Conservation (phyloP, 2,888 invertebrate genomes). For the Linyphia triangularis region DNA sequence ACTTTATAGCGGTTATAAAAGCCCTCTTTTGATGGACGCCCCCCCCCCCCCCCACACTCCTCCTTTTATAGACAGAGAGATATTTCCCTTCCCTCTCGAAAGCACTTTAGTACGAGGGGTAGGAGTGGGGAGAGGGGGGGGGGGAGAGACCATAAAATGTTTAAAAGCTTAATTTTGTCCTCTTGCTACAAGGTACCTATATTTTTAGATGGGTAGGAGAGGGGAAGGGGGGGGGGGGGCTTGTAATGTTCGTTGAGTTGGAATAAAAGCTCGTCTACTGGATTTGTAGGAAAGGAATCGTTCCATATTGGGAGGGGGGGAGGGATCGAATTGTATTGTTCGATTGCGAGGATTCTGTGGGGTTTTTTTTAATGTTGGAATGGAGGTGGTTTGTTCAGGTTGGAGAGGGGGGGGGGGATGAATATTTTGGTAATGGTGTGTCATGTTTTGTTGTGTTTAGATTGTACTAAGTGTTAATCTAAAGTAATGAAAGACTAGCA, state of each 20-base stretch:
- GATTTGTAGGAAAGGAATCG: constrained; percentile 56
- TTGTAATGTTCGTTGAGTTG: constrained; percentile 60
- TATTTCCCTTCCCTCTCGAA: constrained; percentile 24
- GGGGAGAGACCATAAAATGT: constrained; percentile 53
- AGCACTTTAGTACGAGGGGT: not conserved
- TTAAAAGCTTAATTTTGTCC: constrained; percentile 66
- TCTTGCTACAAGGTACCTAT: constrained; percentile 47
- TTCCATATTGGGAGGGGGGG: too few species aligned
- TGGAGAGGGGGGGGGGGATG: too few species aligned
- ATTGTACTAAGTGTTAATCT: too few species aligned
- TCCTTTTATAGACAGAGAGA: constrained; percentile 19
- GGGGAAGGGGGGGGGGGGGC: constrained; percentile 48
- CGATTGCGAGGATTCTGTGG: not conserved
- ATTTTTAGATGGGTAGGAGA: constrained; percentile 63
- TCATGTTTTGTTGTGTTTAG: too few species aligned
- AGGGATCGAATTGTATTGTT: constrained; percentile 7
- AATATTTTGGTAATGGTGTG: too few species aligned
- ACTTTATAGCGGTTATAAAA: constrained; percentile 71
- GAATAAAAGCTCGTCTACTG: constrained; percentile 36
- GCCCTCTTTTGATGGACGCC: constrained; percentile 64
- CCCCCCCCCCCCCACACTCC: constrained; percentile 15
- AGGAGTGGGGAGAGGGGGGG: constrained; percentile 13
- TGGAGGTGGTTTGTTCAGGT: not conserved
- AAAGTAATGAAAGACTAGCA: too few species aligned
- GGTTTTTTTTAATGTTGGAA: not conserved